Conservation (phyloP, 2,797 vertebrate genomes). For the Acanthornis magna region DNA sequence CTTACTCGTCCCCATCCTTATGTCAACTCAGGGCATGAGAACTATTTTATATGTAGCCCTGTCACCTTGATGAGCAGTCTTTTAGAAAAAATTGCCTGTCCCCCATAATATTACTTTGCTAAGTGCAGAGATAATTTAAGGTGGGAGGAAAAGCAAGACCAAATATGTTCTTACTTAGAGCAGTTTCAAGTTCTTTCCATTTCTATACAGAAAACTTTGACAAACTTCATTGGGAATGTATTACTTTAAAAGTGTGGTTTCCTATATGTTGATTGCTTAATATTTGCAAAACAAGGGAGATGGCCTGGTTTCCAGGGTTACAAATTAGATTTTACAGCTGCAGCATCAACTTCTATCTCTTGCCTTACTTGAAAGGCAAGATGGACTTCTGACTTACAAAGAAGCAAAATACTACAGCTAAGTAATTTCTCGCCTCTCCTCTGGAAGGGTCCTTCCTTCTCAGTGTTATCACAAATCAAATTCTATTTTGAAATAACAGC, state of each 20-base stretch:
- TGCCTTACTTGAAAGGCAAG: neutral
- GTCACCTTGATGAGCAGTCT: neutral
- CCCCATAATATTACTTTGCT: neutral
- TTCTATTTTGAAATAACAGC: neutral
- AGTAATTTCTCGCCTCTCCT: neutral
- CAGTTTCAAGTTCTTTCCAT: neutral
- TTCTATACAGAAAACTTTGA: neutral
- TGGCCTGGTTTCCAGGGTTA: neutral
- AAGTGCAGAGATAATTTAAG: neutral
- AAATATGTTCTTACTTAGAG: neutral
- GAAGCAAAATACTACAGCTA: neutral
- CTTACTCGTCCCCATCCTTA: neutral
- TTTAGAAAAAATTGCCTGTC: neutral
- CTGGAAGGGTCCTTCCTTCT: neutral
- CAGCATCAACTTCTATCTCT: neutral
- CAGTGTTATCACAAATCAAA: neutral
- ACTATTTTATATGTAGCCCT: neutral
- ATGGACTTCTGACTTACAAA: neutral
- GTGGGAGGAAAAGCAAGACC: neutral
- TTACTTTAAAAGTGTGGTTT: neutral
- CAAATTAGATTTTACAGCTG: neutral
- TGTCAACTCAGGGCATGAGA: neutral
- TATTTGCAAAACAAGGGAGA: neutral
- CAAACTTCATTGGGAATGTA: neutral
- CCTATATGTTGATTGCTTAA: neutral